phyloP scores from a whole-genome alignment of 2,888 invertebrate species.

The Arctia plantaginis region DNA sequence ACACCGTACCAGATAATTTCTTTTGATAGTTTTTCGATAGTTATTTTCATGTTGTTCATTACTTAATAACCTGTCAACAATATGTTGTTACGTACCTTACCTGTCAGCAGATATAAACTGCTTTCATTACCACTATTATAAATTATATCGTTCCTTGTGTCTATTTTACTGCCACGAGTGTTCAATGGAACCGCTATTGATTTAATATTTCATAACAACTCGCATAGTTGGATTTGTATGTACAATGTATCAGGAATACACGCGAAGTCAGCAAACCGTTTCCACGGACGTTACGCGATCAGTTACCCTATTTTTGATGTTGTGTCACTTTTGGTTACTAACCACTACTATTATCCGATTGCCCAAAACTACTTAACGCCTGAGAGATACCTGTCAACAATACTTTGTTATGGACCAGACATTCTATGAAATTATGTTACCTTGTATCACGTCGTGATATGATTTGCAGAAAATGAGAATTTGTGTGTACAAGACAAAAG shows the following conservation, averaged over 20 bases:
- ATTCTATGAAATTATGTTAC: not conserved
- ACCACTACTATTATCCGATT: not conserved
- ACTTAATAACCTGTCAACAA: constrained; percentile 10
- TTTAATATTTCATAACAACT: not conserved
- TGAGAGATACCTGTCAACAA: not conserved
- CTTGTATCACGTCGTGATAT: not conserved
- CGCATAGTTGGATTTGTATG: not conserved
- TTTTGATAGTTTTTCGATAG: too few species aligned
- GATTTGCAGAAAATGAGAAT: not conserved
- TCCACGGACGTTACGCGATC: too few species aligned
- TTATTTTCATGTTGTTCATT: too few species aligned
- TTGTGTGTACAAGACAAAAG: not conserved
- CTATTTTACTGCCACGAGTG: not conserved
- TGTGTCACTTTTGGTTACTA: not conserved
- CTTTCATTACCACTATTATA: not conserved
- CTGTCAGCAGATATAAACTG: not conserved
- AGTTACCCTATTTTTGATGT: not conserved
- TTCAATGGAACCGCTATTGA: too few species aligned
- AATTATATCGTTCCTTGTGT: not conserved
- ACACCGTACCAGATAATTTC: too few species aligned
- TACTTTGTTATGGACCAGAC: not conserved
- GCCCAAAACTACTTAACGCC: not conserved
- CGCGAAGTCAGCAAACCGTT: too few species aligned
- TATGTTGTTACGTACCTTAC: constrained; percentile 5
- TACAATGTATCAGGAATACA: not conserved